Conservation (phyloP, 2,888 invertebrate species). For the Ferrisia virgata region DNA sequence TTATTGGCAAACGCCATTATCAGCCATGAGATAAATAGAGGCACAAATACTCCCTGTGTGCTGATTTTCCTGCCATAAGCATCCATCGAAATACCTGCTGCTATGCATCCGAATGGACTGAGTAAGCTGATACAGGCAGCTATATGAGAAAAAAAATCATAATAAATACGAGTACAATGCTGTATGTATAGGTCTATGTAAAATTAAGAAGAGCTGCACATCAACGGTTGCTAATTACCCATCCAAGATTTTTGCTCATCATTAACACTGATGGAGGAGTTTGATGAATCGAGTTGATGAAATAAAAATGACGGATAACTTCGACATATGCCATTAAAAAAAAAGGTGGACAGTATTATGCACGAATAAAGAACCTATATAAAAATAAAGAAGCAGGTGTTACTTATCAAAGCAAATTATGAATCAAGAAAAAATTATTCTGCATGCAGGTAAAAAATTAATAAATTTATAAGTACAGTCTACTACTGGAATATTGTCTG, state of each 20-base stretch:
- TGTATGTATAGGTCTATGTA: no score
- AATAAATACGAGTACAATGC: not conserved
- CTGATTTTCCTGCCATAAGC: slow-evolving; percentile 2
- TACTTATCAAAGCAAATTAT: no score
- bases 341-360: not conserved
- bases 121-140: not conserved
- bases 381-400: not conserved
- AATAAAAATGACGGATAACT: slow-evolving; percentile 32
- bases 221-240: not conserved
- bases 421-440: no score
- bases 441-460: no score
- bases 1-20: not conserved
- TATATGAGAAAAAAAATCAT: not conserved
- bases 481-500: no score
- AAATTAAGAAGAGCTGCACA: no score
- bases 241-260: slow-evolving; percentile 27
- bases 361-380: not conserved
- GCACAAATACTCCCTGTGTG: not conserved
- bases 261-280: not conserved
- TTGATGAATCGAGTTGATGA: not conserved
- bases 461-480: no score
- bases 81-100: not conserved
- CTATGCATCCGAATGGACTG: slow-evolving; percentile 29
- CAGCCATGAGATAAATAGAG: slow-evolving; percentile 7
- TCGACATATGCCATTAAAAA: slow-evolving; percentile 1